These are phyloP conservation scores for Todiramphus saurophagus DNA, from an alignment of 2,113 vertebrate genomes.

Conservation along the genomic window DNA sequence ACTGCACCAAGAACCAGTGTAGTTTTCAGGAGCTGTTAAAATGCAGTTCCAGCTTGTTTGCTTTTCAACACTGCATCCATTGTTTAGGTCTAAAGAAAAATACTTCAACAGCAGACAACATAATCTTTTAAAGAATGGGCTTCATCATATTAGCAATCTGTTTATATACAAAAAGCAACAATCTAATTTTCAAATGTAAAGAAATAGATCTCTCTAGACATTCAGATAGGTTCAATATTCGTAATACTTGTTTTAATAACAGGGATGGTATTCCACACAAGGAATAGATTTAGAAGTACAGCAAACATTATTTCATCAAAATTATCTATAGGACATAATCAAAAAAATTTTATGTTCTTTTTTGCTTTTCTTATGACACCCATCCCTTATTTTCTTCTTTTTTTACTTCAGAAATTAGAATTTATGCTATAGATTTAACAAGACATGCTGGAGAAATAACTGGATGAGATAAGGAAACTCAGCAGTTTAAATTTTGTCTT, in stretches of 20 bases:
- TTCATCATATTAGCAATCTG: background rate
- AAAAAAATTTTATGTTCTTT: background rate
- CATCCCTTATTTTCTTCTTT: background rate
- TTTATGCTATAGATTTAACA: background rate
- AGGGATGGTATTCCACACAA: background rate
- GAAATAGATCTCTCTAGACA: background rate
- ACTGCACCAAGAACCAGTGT: background rate
- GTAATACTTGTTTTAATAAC: background rate
- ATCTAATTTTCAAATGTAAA: background rate
- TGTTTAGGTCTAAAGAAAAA: background rate
- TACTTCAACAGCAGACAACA: background rate
- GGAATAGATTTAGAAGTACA: background rate
- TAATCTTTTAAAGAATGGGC: background rate
- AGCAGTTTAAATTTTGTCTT: background rate
- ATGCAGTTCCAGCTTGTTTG: background rate
- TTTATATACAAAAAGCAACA: background rate
- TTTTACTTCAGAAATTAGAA: background rate
- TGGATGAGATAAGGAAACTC: background rate
- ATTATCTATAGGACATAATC: fast-evolving
- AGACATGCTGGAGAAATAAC: background rate
- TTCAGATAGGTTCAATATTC: background rate
- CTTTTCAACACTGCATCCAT: background rate
- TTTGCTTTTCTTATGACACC: background rate
- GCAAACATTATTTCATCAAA: background rate
- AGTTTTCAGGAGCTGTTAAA: background rate